A percentile compares a stretch with the other conserved stretches of the same genome.
Evolutionary conservation across 2,113 vertebrate species (phyloP).

Genomic region (Megaceryle maxima): DNA sequence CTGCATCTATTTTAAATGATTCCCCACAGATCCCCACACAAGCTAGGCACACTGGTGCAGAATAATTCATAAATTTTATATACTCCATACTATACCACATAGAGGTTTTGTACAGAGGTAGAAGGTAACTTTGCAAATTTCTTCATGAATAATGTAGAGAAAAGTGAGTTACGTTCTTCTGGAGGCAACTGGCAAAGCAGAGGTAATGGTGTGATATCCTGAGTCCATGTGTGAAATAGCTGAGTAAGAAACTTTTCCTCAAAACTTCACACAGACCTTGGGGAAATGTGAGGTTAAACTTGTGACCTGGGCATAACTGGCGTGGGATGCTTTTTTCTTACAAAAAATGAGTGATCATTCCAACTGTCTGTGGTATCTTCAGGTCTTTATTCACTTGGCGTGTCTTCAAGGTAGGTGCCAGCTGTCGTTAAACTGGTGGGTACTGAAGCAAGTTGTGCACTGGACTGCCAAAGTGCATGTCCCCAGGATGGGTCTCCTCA

Average conservation of each 20-base stretch:
- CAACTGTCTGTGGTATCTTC: not conserved
- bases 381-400: not conserved
- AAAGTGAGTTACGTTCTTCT: not conserved
- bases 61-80: not conserved
- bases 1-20: not conserved
- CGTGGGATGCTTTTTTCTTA: not conserved
- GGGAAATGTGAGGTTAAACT: not conserved
- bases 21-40: not conserved
- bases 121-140: not conserved
- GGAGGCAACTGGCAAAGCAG: not conserved
- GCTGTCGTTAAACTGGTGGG: fast-evolving
- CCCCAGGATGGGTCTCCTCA: not conserved
- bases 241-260: not conserved
- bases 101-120: not conserved
- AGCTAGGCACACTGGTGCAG: not conserved
- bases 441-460: fast-evolving
- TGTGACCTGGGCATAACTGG: not conserved
- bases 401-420: not conserved
- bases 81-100: not conserved
- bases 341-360: not conserved
- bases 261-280: not conserved
- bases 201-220: not conserved
- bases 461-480: not conserved
- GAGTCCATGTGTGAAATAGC: not conserved
- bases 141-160: not conserved